A percentile compares a stretch with the other conserved stretches of the same genome.
These are phyloP conservation scores for Struthidea cinerea DNA, from an alignment of 2,113 vertebrate genomes.

Conservation along the genomic window DNA sequence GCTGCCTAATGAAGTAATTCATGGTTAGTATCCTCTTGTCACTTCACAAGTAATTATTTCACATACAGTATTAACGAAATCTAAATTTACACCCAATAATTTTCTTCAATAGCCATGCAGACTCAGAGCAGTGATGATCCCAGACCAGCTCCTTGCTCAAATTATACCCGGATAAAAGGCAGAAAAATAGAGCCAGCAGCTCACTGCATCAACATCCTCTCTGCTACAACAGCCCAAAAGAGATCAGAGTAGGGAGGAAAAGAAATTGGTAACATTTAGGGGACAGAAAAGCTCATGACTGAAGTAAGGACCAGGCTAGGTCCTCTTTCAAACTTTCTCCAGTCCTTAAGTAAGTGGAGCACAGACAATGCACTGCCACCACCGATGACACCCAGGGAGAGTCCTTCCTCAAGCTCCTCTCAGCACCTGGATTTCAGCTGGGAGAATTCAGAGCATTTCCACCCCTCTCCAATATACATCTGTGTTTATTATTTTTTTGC, in stretches of 20 bases:
- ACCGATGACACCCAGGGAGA: neutral
- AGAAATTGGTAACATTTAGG: neutral
- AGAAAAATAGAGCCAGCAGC: neutral
- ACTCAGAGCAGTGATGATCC: neutral
- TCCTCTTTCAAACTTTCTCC: neutral
- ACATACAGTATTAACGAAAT: neutral
- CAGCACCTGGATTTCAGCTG: neutral
- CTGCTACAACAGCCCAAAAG: neutral
- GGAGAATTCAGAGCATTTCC: conserved; percentile 26
- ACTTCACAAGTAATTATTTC: neutral
- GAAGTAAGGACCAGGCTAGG: neutral
- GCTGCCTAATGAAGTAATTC: conserved; percentile 29
- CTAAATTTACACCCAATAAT: neutral
- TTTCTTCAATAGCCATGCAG: neutral
- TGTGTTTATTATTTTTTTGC: conserved; percentile 62
- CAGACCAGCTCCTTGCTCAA: neutral
- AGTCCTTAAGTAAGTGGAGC: neutral
- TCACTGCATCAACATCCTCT: neutral
- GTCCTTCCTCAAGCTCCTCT: neutral
- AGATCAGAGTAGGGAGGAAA: neutral
- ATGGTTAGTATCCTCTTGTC: neutral
- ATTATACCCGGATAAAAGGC: neutral
- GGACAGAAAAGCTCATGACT: neutral
- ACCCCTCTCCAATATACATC: conserved; percentile 17
- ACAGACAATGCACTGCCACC: neutral